phyloP scores from a whole-genome alignment of 2,113 vertebrate genomes.

The Chloropsis hardwickii region DNA sequence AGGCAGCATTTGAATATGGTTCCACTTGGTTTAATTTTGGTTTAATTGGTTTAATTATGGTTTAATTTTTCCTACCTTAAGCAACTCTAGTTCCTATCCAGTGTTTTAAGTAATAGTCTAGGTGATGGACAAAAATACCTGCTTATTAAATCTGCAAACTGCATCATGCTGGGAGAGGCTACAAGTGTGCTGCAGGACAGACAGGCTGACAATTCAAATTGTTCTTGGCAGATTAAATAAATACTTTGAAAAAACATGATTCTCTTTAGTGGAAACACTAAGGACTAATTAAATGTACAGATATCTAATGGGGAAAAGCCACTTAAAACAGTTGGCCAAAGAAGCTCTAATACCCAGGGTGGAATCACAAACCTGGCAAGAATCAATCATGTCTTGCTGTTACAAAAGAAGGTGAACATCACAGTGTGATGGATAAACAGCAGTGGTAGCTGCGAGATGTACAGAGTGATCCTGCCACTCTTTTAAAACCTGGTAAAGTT shows the following conservation, averaged over 20 bases:
- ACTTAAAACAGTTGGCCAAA: not conserved
- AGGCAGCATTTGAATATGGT: not conserved
- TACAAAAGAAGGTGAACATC: not conserved
- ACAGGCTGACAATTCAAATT: not conserved
- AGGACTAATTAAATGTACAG: not conserved
- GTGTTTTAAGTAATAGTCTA: not conserved
- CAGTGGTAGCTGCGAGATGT: not conserved
- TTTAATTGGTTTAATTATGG: too few species aligned
- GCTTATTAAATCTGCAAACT: not conserved
- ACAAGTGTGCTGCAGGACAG: not conserved
- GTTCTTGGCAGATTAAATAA: not conserved
- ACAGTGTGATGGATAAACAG: not conserved
- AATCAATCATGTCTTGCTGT: not conserved
- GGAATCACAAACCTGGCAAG: not conserved
- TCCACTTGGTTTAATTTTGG: too few species aligned
- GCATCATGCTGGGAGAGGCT: not conserved
- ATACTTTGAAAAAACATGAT: not conserved
- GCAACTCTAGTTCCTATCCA: fast-evolving
- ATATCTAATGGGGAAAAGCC: not conserved
- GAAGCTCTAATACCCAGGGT: not conserved
- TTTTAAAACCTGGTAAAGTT: not conserved
- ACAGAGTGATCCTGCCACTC: not conserved
- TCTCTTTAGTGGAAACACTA: not conserved
- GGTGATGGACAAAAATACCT: not conserved
- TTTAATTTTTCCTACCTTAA: too few species aligned